These are phyloP conservation scores for Notarius lentiginosus DNA, from an alignment of 2,113 vertebrate genomes.

Conservation along the genomic window DNA sequence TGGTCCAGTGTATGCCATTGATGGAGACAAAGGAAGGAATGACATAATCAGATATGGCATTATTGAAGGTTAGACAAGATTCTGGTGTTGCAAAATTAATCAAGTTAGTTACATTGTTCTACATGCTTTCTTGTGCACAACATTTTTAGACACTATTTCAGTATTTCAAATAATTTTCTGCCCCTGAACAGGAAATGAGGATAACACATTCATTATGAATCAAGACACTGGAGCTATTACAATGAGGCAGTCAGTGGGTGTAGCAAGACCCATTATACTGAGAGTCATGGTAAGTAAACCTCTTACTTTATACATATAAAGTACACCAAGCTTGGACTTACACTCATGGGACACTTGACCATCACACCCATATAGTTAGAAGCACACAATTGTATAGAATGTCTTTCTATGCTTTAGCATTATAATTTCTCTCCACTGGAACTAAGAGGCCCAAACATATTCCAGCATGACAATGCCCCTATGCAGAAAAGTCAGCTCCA, in stretches of 20 bases:
- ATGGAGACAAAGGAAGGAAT: constrained; percentile 76
- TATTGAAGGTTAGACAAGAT: constrained; percentile 69
- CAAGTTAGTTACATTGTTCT: neutral
- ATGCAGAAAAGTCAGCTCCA: neutral
- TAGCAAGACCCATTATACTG: constrained; percentile 58
- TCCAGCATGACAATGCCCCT: neutral
- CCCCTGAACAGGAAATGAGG: constrained; percentile 64
- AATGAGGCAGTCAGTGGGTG: constrained; percentile 65
- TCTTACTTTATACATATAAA: neutral
- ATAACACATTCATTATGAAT: constrained; percentile 66
- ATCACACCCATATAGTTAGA: neutral
- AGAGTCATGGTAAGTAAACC: constrained; percentile 77
- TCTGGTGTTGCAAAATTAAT: neutral
- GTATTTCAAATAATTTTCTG: neutral
- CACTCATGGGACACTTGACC: neutral
- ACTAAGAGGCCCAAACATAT: too few species aligned
- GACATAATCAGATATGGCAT: constrained; percentile 72
- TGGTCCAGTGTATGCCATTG: constrained; percentile 75
- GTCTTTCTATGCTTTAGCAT: too few species aligned
- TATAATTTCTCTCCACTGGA: too few species aligned
- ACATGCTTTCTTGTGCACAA: neutral
- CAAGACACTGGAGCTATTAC: constrained; percentile 72
- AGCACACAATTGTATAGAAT: neutral
- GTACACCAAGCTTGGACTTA: neutral
- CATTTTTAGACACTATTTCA: neutral